Conservation (phyloP, 2,888 invertebrate genomes). For the Cheilosia soror region DNA sequence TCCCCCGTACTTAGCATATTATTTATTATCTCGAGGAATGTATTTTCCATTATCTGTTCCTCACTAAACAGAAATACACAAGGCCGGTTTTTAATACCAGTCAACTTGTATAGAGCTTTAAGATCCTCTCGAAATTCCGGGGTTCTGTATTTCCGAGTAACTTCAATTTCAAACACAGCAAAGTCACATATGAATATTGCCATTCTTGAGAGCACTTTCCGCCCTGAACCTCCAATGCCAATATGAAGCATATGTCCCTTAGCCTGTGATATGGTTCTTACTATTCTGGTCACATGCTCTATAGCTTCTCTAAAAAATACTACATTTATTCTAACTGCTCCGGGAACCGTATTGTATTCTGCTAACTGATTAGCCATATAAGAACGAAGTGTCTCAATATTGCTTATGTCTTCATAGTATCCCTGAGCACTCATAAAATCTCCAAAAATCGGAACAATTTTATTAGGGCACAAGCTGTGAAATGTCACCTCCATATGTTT, state of each 20-base stretch:
- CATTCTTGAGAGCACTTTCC: constrained; percentile 91
- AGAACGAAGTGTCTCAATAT: constrained; percentile 86
- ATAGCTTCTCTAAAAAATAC: constrained; percentile 95
- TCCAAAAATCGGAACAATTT: constrained; percentile 89
- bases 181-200: constrained; percentile 92
- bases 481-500: constrained; percentile 91
- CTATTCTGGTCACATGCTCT: constrained; percentile 92
- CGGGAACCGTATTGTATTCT: constrained; percentile 89
- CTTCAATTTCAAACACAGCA: constrained; percentile 90
- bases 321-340: constrained; percentile 91
- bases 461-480: constrained; percentile 90
- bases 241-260: constrained; percentile 93
- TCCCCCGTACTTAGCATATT: constrained; percentile 95
- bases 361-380: constrained; percentile 84
- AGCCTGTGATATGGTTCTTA: constrained; percentile 92
- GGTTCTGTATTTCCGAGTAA: constrained; percentile 90
- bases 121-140: constrained; percentile 93
- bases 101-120: constrained; percentile 88
- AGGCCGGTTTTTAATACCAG: constrained; percentile 90
- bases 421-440: constrained; percentile 91
- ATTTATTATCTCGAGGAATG: constrained; percentile 94
- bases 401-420: constrained; percentile 91
- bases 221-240: constrained; percentile 94
- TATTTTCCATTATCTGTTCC: constrained; percentile 92
- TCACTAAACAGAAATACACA: constrained; percentile 94